Evolutionary conservation across 2,888 invertebrate genomes (phyloP), one percentile per base, ranked within the genome.

Genomic region (Hirtodrosophila trivittata): DNA sequence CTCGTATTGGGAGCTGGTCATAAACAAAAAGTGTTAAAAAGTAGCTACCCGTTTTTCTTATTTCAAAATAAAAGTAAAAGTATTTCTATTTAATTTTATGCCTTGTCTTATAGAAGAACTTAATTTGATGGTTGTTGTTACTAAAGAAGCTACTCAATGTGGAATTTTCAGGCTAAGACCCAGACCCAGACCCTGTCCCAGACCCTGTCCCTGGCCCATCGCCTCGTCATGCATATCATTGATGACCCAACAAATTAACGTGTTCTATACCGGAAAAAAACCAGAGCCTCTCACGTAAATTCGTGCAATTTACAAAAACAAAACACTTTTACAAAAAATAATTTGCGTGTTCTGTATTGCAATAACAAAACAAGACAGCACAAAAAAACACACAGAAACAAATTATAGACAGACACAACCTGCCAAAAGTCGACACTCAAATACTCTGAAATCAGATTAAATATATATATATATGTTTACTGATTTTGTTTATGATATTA

Each of bases 251-350:
- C 80, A 71, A 86, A 86, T 81, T 81, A 81, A 66, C 77, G 86
- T 83, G 81, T 86, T 86, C 81, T 67, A 57, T 71, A 66, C 77
- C 76, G 84, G 71, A 82, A 77, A 77, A 82, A 65, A 51, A 75
- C 54, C 42, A 49, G 43, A 39, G 46, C 60, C 51, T 84, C 77
- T 64, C 60, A 77, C 69, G 57, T 66, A 52, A 63, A 43, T 38
- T 37, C 47, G 14, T 45, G 39, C 51, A 60, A 41, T 62, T 25
- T 56, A 60, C 66, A 68, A 67, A 46, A 67, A 62, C 58, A 67
- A 42, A 52, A 43, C 35, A 30, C 10, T 42, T 41, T 50, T 69
- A 51, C 58, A 75, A 45, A 64, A 66, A 54, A 43, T 49, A 60
- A 80, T 80, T 83, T 76, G 70, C 69, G 69, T 77, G 73, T 73